Conservation (phyloP, 2,113 vertebrate species). For the Pitta sordida region DNA sequence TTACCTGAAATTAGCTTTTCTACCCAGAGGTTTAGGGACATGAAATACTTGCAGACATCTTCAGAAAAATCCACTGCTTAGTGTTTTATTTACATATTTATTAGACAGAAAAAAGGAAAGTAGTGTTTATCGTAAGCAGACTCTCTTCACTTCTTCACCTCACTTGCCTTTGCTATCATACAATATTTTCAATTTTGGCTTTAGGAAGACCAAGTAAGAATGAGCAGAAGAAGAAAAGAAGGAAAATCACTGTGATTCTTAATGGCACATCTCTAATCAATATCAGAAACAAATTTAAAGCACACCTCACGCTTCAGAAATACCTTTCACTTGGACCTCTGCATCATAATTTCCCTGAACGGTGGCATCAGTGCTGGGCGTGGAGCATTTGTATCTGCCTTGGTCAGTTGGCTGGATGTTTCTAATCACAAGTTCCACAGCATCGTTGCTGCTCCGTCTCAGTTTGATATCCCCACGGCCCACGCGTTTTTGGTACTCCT, state of each 20-base stretch:
- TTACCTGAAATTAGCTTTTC: not conserved
- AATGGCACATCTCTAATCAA: not conserved
- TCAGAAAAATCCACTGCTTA: not conserved
- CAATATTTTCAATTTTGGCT: not conserved
- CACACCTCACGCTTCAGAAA: conserved; percentile 49
- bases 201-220: not conserved
- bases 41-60: not conserved
- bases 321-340: conserved; percentile 87
- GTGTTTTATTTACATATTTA: conserved; percentile 23
- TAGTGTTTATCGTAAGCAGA: not conserved
- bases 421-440: conserved; percentile 84
- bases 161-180: not conserved
- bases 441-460: conserved; percentile 74
- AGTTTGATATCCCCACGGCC: conserved; percentile 75
- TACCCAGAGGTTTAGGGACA: not conserved
- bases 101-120: not conserved
- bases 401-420: conserved; percentile 77
- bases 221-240: not conserved
- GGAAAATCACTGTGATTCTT: not conserved
- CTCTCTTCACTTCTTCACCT: not conserved
- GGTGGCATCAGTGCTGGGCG: conserved; percentile 89
- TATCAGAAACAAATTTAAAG: not conserved
- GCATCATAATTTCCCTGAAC: conserved; percentile 89
- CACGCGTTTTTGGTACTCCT: conserved; percentile 75
- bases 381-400: conserved; percentile 85